Evolutionary conservation across 2,888 invertebrate species (phyloP).

Genomic region (Andrena bucephala): DNA sequence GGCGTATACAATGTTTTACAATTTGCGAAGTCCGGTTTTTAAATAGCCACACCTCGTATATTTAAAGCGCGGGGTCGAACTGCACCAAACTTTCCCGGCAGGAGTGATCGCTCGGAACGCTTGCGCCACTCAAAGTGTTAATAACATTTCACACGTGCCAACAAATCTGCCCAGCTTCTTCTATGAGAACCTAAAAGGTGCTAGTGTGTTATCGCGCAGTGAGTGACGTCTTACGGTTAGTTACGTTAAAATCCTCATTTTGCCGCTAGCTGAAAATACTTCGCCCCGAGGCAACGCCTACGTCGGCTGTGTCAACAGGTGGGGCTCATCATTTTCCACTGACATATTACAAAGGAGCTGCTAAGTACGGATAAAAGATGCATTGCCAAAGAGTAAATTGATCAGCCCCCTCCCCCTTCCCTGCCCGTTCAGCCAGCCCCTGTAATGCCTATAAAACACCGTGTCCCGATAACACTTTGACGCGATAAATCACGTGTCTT

Average conservation of each 20-base stretch:
- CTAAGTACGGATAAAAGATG: constrained; percentile 64
- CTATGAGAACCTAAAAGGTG: constrained; percentile 25
- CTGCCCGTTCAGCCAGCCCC: constrained; percentile 17
- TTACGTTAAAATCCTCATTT: constrained; percentile 63
- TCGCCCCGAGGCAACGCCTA: constrained; percentile 53
- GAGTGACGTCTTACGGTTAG: constrained; percentile 49
- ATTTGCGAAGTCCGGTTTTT: no score
- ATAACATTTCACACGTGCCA: background rate
- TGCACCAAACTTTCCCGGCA: no score
- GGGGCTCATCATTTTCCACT: constrained; percentile 68
- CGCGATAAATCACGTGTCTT: constrained; percentile 37
- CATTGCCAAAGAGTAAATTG: constrained; percentile 56
- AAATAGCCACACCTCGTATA: no score
- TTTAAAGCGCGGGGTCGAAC: no score
- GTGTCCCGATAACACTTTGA: constrained; percentile 31
- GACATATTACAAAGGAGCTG: constrained; percentile 62
- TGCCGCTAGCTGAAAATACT: constrained; percentile 55
- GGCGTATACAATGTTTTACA: no score
- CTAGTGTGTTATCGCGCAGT: constrained; percentile 10
- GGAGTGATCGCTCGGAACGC: background rate
- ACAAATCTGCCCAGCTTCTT: background rate
- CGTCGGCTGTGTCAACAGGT: constrained; percentile 69
- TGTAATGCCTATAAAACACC: constrained; percentile 18
- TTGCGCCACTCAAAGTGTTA: background rate
- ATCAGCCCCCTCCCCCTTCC: background rate